A percentile compares a stretch with the other conserved stretches of the same genome.
phyloP scores from a whole-genome alignment of 2,113 vertebrate genomes.

The Bos javanicus region DNA sequence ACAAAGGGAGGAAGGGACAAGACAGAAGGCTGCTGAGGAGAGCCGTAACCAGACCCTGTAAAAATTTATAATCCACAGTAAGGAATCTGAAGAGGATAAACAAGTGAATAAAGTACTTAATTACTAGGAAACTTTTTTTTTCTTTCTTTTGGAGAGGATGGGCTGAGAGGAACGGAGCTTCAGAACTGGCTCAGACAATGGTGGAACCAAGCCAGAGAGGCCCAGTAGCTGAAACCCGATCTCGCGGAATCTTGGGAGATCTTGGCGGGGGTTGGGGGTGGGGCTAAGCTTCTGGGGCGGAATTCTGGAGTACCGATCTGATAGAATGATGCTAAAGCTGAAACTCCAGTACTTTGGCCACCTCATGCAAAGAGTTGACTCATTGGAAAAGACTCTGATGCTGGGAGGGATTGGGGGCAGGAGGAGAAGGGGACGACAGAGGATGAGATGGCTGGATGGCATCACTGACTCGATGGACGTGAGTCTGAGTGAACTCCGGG shows the following conservation, averaged over 20 bases:
- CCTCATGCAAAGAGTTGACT: too few relatives aligned
- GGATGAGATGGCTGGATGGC: too few relatives aligned
- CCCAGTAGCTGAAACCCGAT: fast-evolving
- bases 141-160: too few relatives aligned
- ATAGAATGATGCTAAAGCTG: too few relatives aligned
- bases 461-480: too few relatives aligned
- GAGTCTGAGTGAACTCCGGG: too few relatives aligned
- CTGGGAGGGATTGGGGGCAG: too few relatives aligned
- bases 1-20: fast-evolving
- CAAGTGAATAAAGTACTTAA: neutral
- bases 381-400: too few relatives aligned
- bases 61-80: neutral
- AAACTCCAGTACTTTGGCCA: too few relatives aligned
- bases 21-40: neutral
- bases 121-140: neutral
- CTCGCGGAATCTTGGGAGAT: neutral
- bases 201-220: fast-evolving
- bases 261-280: fast-evolving
- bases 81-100: neutral
- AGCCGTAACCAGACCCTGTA: neutral
- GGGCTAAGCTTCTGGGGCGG: neutral
- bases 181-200: fast-evolving
- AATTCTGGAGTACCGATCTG: neutral
- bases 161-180: fast-evolving
- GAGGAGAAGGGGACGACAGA: too few relatives aligned